Conservation (phyloP, 2,797 vertebrate genomes). For the Alosa sapidissima region DNA sequence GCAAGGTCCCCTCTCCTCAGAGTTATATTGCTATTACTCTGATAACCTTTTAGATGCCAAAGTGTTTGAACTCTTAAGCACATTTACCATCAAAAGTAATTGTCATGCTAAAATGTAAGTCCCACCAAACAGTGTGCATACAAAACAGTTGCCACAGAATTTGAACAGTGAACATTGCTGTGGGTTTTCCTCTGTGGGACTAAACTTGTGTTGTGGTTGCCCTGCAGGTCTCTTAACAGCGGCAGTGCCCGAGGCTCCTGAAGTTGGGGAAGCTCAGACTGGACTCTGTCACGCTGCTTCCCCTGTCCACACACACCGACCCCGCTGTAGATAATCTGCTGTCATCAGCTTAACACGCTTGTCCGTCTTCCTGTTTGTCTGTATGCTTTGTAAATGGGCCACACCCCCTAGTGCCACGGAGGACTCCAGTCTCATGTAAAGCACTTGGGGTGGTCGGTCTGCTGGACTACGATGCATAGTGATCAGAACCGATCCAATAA, state of each 20-base stretch:
- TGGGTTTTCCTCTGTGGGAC: constrained; percentile 15
- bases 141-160: neutral
- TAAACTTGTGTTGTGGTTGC: constrained; percentile 67
- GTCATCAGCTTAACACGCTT: constrained; percentile 72
- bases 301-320: neutral
- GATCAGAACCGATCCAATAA: constrained; percentile 11
- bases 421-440: constrained; percentile 63
- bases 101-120: neutral
- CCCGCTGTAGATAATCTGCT: constrained; percentile 72
- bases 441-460: constrained; percentile 30
- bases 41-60: neutral
- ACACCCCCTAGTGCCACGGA: constrained; percentile 70
- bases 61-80: neutral
- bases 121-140: neutral
- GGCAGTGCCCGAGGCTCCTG: constrained; percentile 71
- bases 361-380: constrained; percentile 62
- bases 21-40: constrained; percentile 4
- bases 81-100: neutral
- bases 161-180: neutral
- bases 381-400: constrained; percentile 79
- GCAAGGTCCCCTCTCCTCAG: neutral
- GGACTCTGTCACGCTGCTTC: neutral
- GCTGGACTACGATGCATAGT: constrained; percentile 28
- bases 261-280: constrained; percentile 57
- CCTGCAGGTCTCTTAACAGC: constrained; percentile 92